phyloP scores from a whole-genome alignment of 1,140 invertebrate species.

The Drosophila ercepeae region DNA sequence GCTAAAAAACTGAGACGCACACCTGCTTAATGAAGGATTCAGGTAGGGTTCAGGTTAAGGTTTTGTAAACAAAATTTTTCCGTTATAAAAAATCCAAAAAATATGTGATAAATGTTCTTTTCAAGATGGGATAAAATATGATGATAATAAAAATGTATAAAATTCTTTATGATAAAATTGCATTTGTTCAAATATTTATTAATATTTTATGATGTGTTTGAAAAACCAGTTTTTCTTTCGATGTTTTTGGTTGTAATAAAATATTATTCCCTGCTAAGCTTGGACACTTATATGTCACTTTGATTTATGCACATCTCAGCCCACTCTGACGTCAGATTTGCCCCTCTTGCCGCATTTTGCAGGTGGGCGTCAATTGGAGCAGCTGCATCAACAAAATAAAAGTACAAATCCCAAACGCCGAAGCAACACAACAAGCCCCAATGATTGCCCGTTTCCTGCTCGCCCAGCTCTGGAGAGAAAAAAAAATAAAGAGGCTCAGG shows the following conservation, averaged over 20 bases:
- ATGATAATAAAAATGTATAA: background rate
- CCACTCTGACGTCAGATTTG: constrained; percentile 41
- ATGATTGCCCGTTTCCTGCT: constrained; percentile 75
- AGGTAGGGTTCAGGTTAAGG: background rate
- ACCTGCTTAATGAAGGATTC: constrained; percentile 44
- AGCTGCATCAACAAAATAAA: constrained; percentile 46
- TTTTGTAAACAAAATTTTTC: background rate
- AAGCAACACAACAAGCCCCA: constrained; percentile 42
- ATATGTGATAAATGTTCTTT: background rate
- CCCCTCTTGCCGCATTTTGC: constrained; percentile 19
- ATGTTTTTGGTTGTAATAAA: background rate
- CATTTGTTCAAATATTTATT: too few species aligned
- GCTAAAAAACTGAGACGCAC: constrained; percentile 6
- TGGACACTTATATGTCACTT: constrained; percentile 35
- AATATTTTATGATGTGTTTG: background rate
- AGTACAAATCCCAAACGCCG: constrained; percentile 9
- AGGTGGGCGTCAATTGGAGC: constrained; percentile 78
- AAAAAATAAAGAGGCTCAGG: constrained; percentile 9
- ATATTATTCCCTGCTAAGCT: background rate
- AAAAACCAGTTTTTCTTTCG: background rate
- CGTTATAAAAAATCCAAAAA: background rate
- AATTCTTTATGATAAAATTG: background rate
- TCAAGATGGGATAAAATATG: background rate
- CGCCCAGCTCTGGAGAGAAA: constrained; percentile 1
- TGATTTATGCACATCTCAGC: constrained; percentile 45